Evolutionary conservation across 2,888 invertebrate genomes (phyloP), one percentile per base, ranked within the genome.

Genomic region (Gari tellinella): DNA sequence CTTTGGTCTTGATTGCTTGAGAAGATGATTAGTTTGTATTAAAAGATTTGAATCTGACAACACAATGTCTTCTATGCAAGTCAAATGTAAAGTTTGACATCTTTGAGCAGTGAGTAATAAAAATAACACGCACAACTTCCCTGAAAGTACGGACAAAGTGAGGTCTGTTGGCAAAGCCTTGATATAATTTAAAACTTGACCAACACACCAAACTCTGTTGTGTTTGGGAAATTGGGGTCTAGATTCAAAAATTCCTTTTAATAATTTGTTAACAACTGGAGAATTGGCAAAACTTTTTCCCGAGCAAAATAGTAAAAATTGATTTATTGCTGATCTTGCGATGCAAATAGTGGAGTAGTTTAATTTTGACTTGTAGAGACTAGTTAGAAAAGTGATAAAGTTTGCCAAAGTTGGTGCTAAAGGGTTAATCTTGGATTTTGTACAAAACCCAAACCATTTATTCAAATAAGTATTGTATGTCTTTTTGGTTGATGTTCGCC

Each of bases 311-410:
- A 15, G 49, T n/a, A 62, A n/a, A 37, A 68, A 49, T 1, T 37
- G 10, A 49, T 53, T 68, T n/a, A n/a, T n/a, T n/a, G n/a, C n/a
- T n/a, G n/a, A n/a, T n/a, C n/a, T n/a, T n/a, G n/a, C n/a, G n/a
- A n/a, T 62, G 10, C 37, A 25, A 8, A 62, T 26, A 1, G 49
- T 56, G 56, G 57, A 49, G 37, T 68, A 62, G 15, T 31, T 14
- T 12, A 43, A 4, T 19, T 57, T 43, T 12, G n/a, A 1, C 19
- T 56, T 23, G 41, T 21, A 68, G 12, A 68, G 14, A 4, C 10
- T 12, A 4, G 55, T 62, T 17, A 68, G 37, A 56, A 68, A 68
- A 12, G 17, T 40, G 4, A 68, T 51, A 2, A 68, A n/a, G n/a
- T 17, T 4, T 25, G 1, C 5, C 21, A 31, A n/a, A 55, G 52